Percentiles rank a stretch among this genome's conserved stretches.
These are phyloP conservation scores for Fragum sueziense DNA, from an alignment of 2,888 invertebrate genomes.

Conservation along the genomic window DNA sequence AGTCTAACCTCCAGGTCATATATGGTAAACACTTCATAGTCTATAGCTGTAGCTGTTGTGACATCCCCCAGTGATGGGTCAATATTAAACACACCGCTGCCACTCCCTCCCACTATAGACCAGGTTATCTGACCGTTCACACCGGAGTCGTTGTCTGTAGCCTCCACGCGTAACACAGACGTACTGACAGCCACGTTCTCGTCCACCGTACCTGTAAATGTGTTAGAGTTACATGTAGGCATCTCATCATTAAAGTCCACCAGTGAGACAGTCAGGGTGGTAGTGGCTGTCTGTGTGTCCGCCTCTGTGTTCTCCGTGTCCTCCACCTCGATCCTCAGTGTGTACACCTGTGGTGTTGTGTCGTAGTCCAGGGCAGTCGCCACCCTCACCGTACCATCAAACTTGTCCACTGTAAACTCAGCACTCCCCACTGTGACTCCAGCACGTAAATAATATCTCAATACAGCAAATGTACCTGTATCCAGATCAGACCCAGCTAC, in stretches of 20 bases:
- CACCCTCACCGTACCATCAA: constrained; percentile 67
- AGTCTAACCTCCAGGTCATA: constrained; percentile 69
- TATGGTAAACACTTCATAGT: constrained; percentile 68
- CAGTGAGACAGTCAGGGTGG: constrained; percentile 60
- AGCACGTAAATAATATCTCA: constrained; percentile 51
- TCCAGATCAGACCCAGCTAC: constrained; percentile 69
- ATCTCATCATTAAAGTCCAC: constrained; percentile 69
- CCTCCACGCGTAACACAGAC: constrained; percentile 50
- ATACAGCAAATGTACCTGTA: constrained; percentile 57
- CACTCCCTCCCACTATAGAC: constrained; percentile 63
- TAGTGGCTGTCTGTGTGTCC: constrained; percentile 44
- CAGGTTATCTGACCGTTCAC: constrained; percentile 67
- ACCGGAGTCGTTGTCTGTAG: constrained; percentile 62
- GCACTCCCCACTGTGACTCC: constrained; percentile 33
- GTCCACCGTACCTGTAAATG: constrained; percentile 57
- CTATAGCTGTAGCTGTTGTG: constrained; percentile 56
- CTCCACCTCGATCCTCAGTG: constrained; percentile 59
- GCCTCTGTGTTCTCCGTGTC: constrained; percentile 55
- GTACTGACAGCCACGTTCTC: constrained; percentile 60
- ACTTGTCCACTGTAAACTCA: constrained; percentile 61
- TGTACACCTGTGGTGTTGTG: constrained; percentile 52
- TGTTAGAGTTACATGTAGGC: constrained; percentile 60
- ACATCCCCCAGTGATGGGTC: constrained; percentile 66
- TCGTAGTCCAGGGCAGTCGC: constrained; percentile 73
- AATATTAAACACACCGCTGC: constrained; percentile 63